Conservation (phyloP, 2,113 vertebrate species). For the Sakesphorus luctuosus region DNA sequence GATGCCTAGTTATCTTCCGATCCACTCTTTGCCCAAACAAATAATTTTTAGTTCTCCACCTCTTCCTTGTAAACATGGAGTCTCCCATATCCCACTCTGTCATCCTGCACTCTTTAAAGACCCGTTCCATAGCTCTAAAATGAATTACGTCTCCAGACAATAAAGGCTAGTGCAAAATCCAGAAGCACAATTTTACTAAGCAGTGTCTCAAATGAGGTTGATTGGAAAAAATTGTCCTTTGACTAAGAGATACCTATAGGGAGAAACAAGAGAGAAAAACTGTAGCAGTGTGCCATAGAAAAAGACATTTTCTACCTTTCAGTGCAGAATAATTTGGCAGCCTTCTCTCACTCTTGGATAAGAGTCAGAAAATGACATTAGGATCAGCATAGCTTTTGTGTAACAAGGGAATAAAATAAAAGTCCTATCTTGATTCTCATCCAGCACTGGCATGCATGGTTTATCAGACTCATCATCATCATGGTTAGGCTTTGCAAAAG, state of each 20-base stretch:
- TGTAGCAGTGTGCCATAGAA: not conserved
- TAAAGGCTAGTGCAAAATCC: not conserved
- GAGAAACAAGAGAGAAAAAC: not conserved
- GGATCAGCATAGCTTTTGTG: not conserved
- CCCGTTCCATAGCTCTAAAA: not conserved
- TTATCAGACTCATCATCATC: not conserved
- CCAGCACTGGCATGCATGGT: not conserved
- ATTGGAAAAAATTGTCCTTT: not conserved
- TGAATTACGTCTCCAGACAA: not conserved
- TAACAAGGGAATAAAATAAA: not conserved
- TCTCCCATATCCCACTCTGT: not conserved
- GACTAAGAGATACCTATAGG: not conserved
- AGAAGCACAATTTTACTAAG: not conserved
- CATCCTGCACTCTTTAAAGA: not conserved
- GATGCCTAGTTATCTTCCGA: not conserved
- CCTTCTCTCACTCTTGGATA: not conserved
- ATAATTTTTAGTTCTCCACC: not conserved
- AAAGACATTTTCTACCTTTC: not conserved
- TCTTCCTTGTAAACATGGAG: not conserved
- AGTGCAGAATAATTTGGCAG: not conserved
- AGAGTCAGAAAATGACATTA: not conserved
- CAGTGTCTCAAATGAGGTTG: not conserved
- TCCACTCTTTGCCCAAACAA: not conserved
- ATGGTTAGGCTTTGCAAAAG: too few relatives aligned
- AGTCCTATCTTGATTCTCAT: not conserved